These are phyloP conservation scores for Alligator mississippiensis DNA, from an alignment of 2,113 vertebrate species.

Conservation along the genomic window DNA sequence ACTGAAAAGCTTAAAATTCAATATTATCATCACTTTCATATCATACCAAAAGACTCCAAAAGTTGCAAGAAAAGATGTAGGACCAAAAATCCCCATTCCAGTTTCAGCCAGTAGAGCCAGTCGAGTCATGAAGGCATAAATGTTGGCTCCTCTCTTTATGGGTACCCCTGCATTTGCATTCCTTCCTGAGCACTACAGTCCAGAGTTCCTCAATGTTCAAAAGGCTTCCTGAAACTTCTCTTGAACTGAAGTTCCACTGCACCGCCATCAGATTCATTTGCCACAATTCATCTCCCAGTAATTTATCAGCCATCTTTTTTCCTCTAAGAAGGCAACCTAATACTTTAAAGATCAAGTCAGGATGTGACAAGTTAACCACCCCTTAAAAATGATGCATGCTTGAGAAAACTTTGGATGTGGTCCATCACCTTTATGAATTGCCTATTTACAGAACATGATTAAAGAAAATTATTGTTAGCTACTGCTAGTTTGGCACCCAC, in stretches of 20 bases:
- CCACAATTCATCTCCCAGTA: slow-evolving; percentile 53
- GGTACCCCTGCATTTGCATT: background rate
- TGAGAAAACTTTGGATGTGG: slow-evolving; percentile 26
- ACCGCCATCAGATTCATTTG: background rate
- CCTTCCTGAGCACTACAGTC: background rate
- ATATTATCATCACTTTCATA: background rate
- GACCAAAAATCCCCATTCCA: background rate
- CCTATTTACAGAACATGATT: slow-evolving; percentile 45
- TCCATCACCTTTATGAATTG: slow-evolving; percentile 58
- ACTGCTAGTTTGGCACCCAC: slow-evolving; percentile 42
- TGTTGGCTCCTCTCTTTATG: background rate
- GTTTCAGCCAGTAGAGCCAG: background rate
- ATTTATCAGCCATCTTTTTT: slow-evolving; percentile 62
- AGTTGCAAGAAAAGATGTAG: background rate
- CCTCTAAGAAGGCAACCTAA: slow-evolving; percentile 35
- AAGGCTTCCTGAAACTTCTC: background rate
- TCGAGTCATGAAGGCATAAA: background rate
- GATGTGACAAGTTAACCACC: slow-evolving; percentile 25
- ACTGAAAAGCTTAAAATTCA: background rate
- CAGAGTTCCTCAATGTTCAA: background rate
- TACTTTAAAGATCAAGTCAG: slow-evolving; percentile 55
- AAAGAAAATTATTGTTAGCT: slow-evolving; percentile 61
- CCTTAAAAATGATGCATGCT: slow-evolving; percentile 28
- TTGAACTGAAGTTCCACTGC: background rate
- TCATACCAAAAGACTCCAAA: background rate